Evolutionary conservation across 35 echinoderm and acorn worm species (phyloP), one percentile per base, ranked within the genome.

Genomic region (Lytechinus pictus): DNA sequence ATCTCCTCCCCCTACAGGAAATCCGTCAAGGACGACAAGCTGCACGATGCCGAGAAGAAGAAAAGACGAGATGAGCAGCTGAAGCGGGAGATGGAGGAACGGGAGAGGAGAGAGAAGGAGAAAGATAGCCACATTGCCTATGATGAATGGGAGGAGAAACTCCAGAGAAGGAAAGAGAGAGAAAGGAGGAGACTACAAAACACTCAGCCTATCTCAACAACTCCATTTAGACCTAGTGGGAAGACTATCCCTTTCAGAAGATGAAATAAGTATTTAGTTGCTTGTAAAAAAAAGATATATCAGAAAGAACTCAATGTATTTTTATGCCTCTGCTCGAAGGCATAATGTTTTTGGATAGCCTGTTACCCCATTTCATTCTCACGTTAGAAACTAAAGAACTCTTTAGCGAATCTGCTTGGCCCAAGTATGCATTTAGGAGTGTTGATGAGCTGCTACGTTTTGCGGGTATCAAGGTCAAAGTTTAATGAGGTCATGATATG

Each of bases 21-120:
- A 94, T 87, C 72, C 12, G 55, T 58, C 92, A 96, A 96, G 72
- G 96, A 96, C 72, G 96, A 96, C 6, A 86, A 94, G 52, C 57
- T 96, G 27, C 28, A 4, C 16, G 86, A 96, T 8, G 19, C 86
- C 10, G 54, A 52, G 4, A 96, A 86, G 55, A 93, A 89, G 24
- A 96, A 96, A 94, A 96, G 57, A 52, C 90, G 55, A 44, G 92
- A 89, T 8, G 96, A 94, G 55, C 9, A 61, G 28, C n/a, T 66
- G 8, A 89, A 90, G 54, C 52, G 91, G 29, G 28, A 54, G 52
- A 52, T 51, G 33, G 96, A 96, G 54, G 92, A 96, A 66, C 51
- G 94, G 52, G 93, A 54, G 11, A 96, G 54, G 86, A 94, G 55
- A 21, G 54, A 55, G 33, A 94, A 96, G 21, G 96, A 96, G 86